Base-by-base conservation (phyloP, 2,888 invertebrate species). In the Heterodera filipjevi region DNA sequence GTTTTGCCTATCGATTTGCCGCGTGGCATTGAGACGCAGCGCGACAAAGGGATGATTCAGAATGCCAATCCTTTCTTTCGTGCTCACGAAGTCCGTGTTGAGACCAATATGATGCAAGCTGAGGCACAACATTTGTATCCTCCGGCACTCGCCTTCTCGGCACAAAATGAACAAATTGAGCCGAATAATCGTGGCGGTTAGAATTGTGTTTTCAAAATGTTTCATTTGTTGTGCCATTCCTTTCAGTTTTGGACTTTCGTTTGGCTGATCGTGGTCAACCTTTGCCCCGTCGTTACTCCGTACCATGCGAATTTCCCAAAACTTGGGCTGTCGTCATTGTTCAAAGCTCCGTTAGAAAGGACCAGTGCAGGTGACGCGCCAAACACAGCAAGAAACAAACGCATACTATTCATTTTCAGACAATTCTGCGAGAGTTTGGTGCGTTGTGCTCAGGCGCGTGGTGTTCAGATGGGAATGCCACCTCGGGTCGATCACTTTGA, bases 241-340 rank as follows among this genome's bases (percentile, higher is more conserved):
- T 49, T 32, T 8, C 16, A 68, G 76, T 32, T 1, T 16, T 66
- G 53, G 68, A 66, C 35, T 59, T 59, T n/a, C 59, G 59, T 27
- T 59, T 77, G 59, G 73, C 59, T 59, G 59, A 59, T 8, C 59
- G 59, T 59, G 59, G 59, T 2, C n/a, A 27, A 22, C 53, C 53
- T 16, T 22, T 53, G n/a, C 27, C 59, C 5, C 59, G 59, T 59
- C 59, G 59, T 12, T 59, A 59, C 27, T 30, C 59, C 6, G 33
- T 66, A 0, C 80, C 80, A 0, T 80, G 76, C 16, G 35, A 53
- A 12, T 66, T 66, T 33, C 80, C 80, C 22, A 75, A 59, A 27
- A n/a, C 59, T n/a, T 80, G 80, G 80, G 80, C 66, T 8, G 80
- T 73, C 8, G 76, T 76, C 0, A 80, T 80, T 10, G 59, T 80